A percentile compares a stretch with the other conserved stretches of the same genome.
phyloP scores from a whole-genome alignment of 35 echinoderm and acorn worm species.

The Strongylocentrotus purpuratus region DNA sequence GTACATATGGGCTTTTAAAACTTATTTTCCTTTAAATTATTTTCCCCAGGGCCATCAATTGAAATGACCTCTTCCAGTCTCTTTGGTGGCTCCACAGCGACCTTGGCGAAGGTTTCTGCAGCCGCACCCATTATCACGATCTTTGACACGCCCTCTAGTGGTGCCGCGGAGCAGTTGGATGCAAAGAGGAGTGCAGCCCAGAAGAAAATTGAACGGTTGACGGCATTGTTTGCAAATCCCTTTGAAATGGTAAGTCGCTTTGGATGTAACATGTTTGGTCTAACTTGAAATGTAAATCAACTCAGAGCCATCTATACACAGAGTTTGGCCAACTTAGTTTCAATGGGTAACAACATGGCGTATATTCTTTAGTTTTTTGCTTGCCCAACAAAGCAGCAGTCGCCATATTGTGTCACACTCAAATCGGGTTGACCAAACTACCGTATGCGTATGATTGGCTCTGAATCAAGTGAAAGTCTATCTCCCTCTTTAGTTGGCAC shows the following conservation, averaged over 20 bases:
- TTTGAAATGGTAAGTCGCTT: slow-evolving; percentile 72
- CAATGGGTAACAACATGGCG: too few relatives aligned
- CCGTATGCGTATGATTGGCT: too few relatives aligned
- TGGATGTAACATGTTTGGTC: too few relatives aligned
- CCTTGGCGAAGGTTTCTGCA: neutral
- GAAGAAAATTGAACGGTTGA: slow-evolving; percentile 58
- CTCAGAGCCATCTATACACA: too few relatives aligned
- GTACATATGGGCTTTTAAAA: neutral
- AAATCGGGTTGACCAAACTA: too few relatives aligned
- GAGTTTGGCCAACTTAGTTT: too few relatives aligned
- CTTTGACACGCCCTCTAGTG: slow-evolving; percentile 41
- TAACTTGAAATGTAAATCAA: too few relatives aligned
- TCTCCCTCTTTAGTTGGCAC: too few relatives aligned
- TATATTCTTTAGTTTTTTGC: too few relatives aligned
- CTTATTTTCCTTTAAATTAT: neutral
- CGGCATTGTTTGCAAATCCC: slow-evolving; percentile 66
- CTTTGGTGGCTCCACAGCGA: slow-evolving; percentile 7
- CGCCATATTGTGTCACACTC: too few relatives aligned
- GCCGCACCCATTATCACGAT: slow-evolving; percentile 51
- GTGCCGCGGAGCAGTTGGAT: neutral
- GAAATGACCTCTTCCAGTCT: neutral
- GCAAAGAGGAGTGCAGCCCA: slow-evolving; percentile 32
- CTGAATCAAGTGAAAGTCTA: too few relatives aligned
- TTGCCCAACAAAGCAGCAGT: too few relatives aligned
- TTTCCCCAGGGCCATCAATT: neutral